Evolutionary conservation across 2,888 invertebrate genomes (phyloP), one percentile per base, ranked within the genome.

Genomic region (Leucophenga montana): DNA sequence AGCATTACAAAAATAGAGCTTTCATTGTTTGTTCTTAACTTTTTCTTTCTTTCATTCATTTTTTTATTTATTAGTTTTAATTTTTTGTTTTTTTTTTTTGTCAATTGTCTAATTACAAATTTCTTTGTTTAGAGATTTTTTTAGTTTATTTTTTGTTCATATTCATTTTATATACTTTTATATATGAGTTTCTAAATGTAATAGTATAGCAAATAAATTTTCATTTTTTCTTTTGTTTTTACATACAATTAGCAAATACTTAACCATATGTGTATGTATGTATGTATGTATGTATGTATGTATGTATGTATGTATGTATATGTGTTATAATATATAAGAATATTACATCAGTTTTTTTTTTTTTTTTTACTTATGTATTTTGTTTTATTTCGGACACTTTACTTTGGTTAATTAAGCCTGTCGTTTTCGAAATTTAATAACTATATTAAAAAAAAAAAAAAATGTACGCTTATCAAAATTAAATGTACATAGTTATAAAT

Each of bases 1-100:
- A 71, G 73, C 75, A 59, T 73, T 75, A 75, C 50, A 75, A 75
- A 75, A 75, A 75, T 75, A 75, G 69, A 75, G 70, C 50, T 50
- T 50, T 50, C 18, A n/a, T 50, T 22, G 13, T 56, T 66, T 46
- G 20, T 70, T 64, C n/a, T 13, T 67, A 13, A 31, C 50, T 54
- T 27, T 22, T 48, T 64, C 16, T 70, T 61, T 16, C 13, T 33
- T 50, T 31, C 33, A 33, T 39, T 13, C 53, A 68, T 57, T 70
- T 18, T 39, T 33, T 56, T 53, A 8, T 50, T 57, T 27, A 4
- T 27, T n/a, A n/a, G n/a, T n/a, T n/a, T n/a, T n/a, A n/a, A n/a
- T n/a, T n/a, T n/a, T n/a, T n/a, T n/a, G n/a, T 66, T 69, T 5
- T 9, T 31, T 66, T 69, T 31, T 46, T 14, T 48, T 8, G 53